phyloP scores from a whole-genome alignment of 2,888 invertebrate species.

The Azorinus chamasolen region DNA sequence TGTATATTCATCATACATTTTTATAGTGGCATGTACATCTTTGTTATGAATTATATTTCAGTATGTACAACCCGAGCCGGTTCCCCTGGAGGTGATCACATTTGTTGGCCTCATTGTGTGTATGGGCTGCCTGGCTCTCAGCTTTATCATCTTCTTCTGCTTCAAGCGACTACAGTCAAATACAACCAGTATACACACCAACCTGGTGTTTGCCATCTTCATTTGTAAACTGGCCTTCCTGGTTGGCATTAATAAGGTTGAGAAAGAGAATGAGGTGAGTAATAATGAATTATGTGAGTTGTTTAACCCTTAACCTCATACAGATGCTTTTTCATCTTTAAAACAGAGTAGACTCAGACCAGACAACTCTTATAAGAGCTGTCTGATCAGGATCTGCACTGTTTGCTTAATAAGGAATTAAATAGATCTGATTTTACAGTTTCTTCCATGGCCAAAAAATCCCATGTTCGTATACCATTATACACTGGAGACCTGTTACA shows the following conservation, averaged over 20 bases:
- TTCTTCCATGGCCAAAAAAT: too few species aligned
- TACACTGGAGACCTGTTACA: too few species aligned
- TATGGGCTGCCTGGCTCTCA: conserved; percentile 92
- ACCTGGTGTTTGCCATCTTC: conserved; percentile 96
- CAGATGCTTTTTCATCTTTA: too few species aligned
- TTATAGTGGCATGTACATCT: neutral
- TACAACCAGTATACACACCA: conserved; percentile 97
- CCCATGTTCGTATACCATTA: too few species aligned
- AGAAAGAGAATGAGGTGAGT: conserved; percentile 91
- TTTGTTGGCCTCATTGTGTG: conserved; percentile 96
- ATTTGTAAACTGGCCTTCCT: conserved; percentile 94
- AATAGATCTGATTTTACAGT: too few species aligned
- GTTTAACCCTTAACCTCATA: too few species aligned
- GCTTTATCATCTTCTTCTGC: conserved; percentile 93
- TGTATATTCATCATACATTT: neutral
- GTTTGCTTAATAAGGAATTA: too few species aligned
- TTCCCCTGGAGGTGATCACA: conserved; percentile 88
- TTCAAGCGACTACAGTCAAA: conserved; percentile 89
- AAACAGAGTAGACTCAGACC: too few species aligned
- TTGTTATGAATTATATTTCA: too few species aligned
- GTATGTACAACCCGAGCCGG: conserved; percentile 69
- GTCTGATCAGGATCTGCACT: too few species aligned
- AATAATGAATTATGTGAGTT: neutral
- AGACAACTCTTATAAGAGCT: too few species aligned
- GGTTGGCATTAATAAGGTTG: conserved; percentile 94